A percentile compares a stretch with the other conserved stretches of the same genome.
Conservation (phyloP, 2,888 invertebrate genomes). For the Clistopyga incitator region DNA sequence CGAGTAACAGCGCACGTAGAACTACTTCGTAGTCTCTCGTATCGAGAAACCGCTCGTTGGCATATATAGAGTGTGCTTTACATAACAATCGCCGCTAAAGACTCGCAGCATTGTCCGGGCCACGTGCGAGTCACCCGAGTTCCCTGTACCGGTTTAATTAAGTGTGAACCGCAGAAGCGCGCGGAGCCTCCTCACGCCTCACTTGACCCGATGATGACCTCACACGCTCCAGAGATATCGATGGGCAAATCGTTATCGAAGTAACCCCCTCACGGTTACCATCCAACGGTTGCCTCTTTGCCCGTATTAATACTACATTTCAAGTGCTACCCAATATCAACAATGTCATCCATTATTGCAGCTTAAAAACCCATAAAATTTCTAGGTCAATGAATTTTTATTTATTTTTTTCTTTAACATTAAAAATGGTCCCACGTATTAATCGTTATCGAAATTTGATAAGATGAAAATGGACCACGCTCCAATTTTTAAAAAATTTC, state of each 20-base stretch:
- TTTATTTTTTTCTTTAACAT: not conserved
- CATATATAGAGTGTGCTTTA: slow-evolving; percentile 82
- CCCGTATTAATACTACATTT: not conserved
- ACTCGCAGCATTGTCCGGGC: slow-evolving; percentile 82
- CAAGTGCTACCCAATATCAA: slow-evolving; percentile 22
- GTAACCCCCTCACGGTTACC: not conserved
- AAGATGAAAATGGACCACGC: too few species aligned
- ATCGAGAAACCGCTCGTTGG: slow-evolving; percentile 77
- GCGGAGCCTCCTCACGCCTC: slow-evolving; percentile 80
- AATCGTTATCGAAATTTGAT: too few species aligned
- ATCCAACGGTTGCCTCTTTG: slow-evolving; percentile 36
- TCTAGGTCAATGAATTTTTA: not conserved
- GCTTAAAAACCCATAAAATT: not conserved
- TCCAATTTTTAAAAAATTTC: too few species aligned
- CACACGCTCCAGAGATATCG: slow-evolving; percentile 64
- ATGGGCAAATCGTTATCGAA: slow-evolving; percentile 59
- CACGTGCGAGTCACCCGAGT: slow-evolving; percentile 82
- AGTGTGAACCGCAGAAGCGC: slow-evolving; percentile 84
- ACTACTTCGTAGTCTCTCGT: slow-evolving; percentile 70
- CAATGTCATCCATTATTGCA: not conserved
- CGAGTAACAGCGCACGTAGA: slow-evolving; percentile 52
- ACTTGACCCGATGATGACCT: slow-evolving; percentile 83
- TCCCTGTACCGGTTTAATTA: slow-evolving; percentile 83
- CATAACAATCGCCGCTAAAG: slow-evolving; percentile 84
- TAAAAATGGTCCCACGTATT: not conserved